Conservation (phyloP, 2,797 vertebrate species). For the Poeciliopsis turneri region DNA sequence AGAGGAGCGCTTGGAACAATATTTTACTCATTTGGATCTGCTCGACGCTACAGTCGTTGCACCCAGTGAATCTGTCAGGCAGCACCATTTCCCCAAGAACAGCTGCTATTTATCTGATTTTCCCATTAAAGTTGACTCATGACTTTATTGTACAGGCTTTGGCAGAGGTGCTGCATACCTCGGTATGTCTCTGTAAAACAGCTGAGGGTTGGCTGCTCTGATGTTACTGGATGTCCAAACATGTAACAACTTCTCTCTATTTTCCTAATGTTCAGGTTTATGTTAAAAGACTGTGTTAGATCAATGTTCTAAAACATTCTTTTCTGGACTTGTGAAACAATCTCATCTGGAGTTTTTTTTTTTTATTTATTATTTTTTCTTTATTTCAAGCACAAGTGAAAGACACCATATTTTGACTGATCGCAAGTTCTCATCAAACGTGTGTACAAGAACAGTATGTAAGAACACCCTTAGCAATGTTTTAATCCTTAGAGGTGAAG, state of each 20-base stretch:
- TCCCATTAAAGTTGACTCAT: conserved; percentile 86
- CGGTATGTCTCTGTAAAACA: conserved; percentile 62
- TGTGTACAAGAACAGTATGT: conserved; percentile 68
- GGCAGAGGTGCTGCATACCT: conserved; percentile 63
- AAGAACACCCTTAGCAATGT: conserved; percentile 78
- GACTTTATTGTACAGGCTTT: conserved; percentile 81
- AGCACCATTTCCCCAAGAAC: conserved; percentile 73
- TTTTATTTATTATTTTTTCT: conserved; percentile 1
- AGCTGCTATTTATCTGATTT: conserved; percentile 87
- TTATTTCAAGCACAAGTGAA: conserved; percentile 29
- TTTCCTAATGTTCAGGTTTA: conserved; percentile 18
- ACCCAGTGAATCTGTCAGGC: conserved; percentile 85
- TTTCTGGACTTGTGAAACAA: background rate
- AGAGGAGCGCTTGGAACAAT: conserved; percentile 82
- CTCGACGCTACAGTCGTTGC: conserved; percentile 78
- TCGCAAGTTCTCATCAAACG: conserved; percentile 66
- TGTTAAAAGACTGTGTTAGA: conserved; percentile 9
- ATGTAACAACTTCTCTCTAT: conserved; percentile 28
- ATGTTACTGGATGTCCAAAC: conserved; percentile 41
- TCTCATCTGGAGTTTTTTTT: conserved; percentile 27
- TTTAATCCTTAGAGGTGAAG: conserved; percentile 89
- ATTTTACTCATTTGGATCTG: conserved; percentile 89
- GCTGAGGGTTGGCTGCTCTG: conserved; percentile 39
- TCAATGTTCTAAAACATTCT: background rate
- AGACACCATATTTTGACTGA: conserved; percentile 39